Percentiles rank a stretch among this genome's conserved stretches.
Conservation (phyloP, 2,888 invertebrate species). For the Yponomeuta cagnagella region DNA sequence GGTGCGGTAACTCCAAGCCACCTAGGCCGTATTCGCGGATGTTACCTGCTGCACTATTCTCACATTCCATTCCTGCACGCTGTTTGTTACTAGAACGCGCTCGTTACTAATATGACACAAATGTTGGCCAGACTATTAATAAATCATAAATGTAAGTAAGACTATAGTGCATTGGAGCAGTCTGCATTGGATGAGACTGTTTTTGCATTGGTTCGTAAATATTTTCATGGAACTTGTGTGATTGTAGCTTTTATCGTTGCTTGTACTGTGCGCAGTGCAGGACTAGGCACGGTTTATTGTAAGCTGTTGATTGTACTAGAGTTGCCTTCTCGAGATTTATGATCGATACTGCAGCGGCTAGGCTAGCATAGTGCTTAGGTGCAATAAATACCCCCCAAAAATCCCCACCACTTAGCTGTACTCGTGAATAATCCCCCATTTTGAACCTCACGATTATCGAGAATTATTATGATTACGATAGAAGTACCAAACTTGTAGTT, state of each 20-base stretch:
- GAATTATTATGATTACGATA: slow-evolving; percentile 53
- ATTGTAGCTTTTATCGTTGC: neutral
- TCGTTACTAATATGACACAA: neutral
- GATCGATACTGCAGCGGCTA: slow-evolving; percentile 23
- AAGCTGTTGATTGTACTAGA: neutral
- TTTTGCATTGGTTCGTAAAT: neutral
- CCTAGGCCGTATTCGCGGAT: neutral
- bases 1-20: slow-evolving; percentile 4
- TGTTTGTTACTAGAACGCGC: neutral
- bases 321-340: neutral
- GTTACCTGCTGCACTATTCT: neutral
- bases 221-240: neutral
- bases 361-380: slow-evolving; percentile 46
- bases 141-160: neutral
- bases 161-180: neutral
- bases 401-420: slow-evolving; percentile 57
- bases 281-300: neutral
- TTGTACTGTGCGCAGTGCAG: neutral
- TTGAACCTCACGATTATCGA: slow-evolving; percentile 46
- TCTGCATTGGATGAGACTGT: neutral
- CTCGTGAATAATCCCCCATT: slow-evolving; percentile 42
- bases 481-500: slow-evolving; percentile 74
- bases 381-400: slow-evolving; percentile 29
- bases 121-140: neutral
- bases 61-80: slow-evolving; percentile 15